A percentile compares a stretch with the other conserved stretches of the same genome.
Conservation (phyloP, 2,113 vertebrate genomes). For the Limanda limanda region DNA sequence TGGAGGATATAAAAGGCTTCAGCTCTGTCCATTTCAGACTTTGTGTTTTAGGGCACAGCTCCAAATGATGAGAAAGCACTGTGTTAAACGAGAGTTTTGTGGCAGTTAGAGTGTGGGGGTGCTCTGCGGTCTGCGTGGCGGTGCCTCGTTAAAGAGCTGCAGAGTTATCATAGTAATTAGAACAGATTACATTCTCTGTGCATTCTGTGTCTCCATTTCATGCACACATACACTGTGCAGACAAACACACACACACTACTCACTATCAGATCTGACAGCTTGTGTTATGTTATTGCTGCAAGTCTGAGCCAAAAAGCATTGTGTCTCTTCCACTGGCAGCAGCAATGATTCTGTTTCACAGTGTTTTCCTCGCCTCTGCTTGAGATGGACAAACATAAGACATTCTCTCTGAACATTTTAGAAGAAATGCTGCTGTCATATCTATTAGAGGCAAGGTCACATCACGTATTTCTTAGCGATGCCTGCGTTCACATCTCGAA, state of each 20-base stretch:
- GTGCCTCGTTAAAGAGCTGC: slow-evolving; percentile 63
- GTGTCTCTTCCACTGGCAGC: slow-evolving; percentile 14
- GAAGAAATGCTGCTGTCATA: background rate
- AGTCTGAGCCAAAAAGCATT: slow-evolving; percentile 21
- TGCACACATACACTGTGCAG: background rate
- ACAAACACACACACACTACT: slow-evolving; percentile 16
- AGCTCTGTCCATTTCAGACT: slow-evolving; percentile 59
- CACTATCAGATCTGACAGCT: slow-evolving; percentile 14
- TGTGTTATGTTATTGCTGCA: slow-evolving; percentile 24
- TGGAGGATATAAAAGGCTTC: slow-evolving; percentile 63
- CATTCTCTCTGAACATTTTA: background rate
- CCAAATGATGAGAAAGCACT: slow-evolving; percentile 61
- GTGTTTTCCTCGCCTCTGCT: background rate
- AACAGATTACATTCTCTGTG: slow-evolving; percentile 44
- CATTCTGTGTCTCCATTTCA: slow-evolving; percentile 24
- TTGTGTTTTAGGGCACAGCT: slow-evolving; percentile 55
- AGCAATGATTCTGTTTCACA: background rate
- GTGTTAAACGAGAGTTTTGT: slow-evolving; percentile 35
- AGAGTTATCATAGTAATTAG: slow-evolving; percentile 52
- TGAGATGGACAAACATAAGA: slow-evolving; percentile 13
- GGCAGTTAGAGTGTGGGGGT: slow-evolving; percentile 9
- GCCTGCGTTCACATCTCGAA: background rate
- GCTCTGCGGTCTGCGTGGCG: slow-evolving; percentile 9
- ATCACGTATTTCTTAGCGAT: background rate
- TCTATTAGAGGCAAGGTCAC: background rate